These are phyloP conservation scores for Drosophila fungiperda DNA, from an alignment of 2,888 invertebrate genomes.

Conservation along the genomic window DNA sequence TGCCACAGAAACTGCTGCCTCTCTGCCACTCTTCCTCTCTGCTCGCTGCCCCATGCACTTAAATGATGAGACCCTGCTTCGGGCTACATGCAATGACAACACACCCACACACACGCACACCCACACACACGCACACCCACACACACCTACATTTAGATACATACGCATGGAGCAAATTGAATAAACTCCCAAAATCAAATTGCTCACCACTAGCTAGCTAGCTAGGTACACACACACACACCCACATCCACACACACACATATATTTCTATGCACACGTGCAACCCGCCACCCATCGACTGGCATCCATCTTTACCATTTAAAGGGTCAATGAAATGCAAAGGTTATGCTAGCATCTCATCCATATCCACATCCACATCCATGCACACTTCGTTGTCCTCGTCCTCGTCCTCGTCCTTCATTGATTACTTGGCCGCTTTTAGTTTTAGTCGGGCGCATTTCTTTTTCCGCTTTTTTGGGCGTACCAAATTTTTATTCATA, in stretches of 20 bases:
- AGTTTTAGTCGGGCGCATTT: slow-evolving; percentile 39
- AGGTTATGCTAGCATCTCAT: slow-evolving; percentile 42
- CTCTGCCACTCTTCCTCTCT: slow-evolving; percentile 4
- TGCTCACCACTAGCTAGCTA: slow-evolving; percentile 74
- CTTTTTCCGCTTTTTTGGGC: slow-evolving; percentile 1
- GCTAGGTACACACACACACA: slow-evolving; percentile 14
- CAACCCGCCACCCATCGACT: not conserved
- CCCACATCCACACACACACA: not conserved
- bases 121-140: slow-evolving; percentile 17
- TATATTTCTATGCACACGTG: not conserved
- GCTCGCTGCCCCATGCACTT: slow-evolving; percentile 47
- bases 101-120: slow-evolving; percentile 18
- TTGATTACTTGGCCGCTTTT: slow-evolving; percentile 43
- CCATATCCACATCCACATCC: slow-evolving; percentile 17
- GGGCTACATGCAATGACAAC: slow-evolving; percentile 29
- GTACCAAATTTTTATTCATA: slow-evolving; percentile 55
- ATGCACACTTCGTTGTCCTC: slow-evolving; percentile 12
- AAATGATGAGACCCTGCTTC: slow-evolving; percentile 35
- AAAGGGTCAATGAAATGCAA: slow-evolving; percentile 80
- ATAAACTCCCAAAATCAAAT: slow-evolving; percentile 80
- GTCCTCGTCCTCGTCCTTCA: slow-evolving; percentile 41
- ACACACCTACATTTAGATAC: slow-evolving; percentile 21
- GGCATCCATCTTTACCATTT: slow-evolving; percentile 64
- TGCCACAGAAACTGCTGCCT: slow-evolving; percentile 42
- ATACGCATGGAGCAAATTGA: slow-evolving; percentile 65